A percentile compares a stretch with the other conserved stretches of the same genome.
Evolutionary conservation across 2,888 invertebrate species (phyloP).

Genomic region (Leptinotarsa haldemani): DNA sequence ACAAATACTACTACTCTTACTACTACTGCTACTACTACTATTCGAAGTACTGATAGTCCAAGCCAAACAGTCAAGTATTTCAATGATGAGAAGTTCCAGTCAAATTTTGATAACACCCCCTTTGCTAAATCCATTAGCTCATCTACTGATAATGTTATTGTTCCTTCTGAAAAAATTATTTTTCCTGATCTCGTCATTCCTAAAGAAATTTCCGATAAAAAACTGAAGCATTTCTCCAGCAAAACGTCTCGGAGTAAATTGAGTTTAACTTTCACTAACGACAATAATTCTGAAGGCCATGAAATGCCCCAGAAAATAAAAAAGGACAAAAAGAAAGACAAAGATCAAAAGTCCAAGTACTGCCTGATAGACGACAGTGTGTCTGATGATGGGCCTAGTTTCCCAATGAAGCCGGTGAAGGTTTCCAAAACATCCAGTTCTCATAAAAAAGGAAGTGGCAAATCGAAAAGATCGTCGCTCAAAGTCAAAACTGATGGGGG

Average conservation of each 20-base stretch:
- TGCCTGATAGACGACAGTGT: conserved; percentile 67
- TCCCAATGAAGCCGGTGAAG: conserved; percentile 48
- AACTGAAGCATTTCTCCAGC: conserved; percentile 24
- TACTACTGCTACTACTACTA: conserved; percentile 24
- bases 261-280: conserved; percentile 28
- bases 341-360: conserved; percentile 67
- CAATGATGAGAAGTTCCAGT: conserved; percentile 55
- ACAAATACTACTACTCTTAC: conserved; percentile 23
- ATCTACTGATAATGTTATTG: conserved; percentile 51
- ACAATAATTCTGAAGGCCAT: conserved; percentile 32
- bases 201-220: conserved; percentile 29
- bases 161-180: conserved; percentile 42
- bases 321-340: conserved; percentile 61
- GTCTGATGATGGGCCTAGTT: conserved; percentile 60
- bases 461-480: conserved; percentile 55
- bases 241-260: conserved; percentile 32
- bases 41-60: conserved; percentile 48
- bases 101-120: conserved; percentile 51
- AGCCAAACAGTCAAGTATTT: conserved; percentile 33
- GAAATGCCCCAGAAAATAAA: conserved; percentile 43
- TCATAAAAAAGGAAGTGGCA: conserved; percentile 56
- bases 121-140: conserved; percentile 28
- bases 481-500: conserved; percentile 67
- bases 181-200: conserved; percentile 38
- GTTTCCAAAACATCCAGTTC: conserved; percentile 57